Conservation (phyloP, 2,797 vertebrate genomes). For the Hyperoplus lanceolatus region DNA sequence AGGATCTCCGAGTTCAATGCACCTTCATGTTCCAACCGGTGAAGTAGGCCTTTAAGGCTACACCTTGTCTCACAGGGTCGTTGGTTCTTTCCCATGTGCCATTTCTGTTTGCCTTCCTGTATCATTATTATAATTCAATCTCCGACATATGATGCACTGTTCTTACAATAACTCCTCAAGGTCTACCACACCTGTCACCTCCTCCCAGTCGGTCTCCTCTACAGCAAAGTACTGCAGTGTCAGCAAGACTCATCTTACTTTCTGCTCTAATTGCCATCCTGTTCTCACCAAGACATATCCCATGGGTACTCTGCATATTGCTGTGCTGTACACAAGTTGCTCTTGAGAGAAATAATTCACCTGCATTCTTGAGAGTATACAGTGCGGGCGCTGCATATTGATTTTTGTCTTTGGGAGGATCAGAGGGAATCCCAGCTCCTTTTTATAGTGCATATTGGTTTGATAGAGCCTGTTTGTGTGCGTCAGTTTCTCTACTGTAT, state of each 20-base stretch:
- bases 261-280: constrained; percentile 68
- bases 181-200: constrained; percentile 7
- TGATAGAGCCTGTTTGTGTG: neutral
- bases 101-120: constrained; percentile 35
- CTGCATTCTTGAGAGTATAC: constrained; percentile 35
- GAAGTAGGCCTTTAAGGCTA: too few species aligned
- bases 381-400: constrained; percentile 47
- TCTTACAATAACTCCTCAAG: constrained; percentile 25
- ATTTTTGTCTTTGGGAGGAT: constrained; percentile 36
- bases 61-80: constrained; percentile 5
- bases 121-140: constrained; percentile 48
- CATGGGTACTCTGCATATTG: constrained; percentile 50
- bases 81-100: constrained; percentile 33
- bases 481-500: constrained; percentile 11
- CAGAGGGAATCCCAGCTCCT: constrained; percentile 16
- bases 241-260: constrained; percentile 9
- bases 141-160: constrained; percentile 21
- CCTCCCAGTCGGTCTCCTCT: neutral
- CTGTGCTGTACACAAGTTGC: constrained; percentile 46
- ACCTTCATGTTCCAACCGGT: too few species aligned
- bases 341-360: constrained; percentile 55
- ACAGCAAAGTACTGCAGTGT: too few species aligned
- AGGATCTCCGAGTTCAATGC: too few species aligned
- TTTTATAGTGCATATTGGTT: neutral
- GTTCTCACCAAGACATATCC: constrained; percentile 60